Evolutionary conservation across 2,113 vertebrate species (phyloP).

Genomic region (Pleuronectes platessa): DNA sequence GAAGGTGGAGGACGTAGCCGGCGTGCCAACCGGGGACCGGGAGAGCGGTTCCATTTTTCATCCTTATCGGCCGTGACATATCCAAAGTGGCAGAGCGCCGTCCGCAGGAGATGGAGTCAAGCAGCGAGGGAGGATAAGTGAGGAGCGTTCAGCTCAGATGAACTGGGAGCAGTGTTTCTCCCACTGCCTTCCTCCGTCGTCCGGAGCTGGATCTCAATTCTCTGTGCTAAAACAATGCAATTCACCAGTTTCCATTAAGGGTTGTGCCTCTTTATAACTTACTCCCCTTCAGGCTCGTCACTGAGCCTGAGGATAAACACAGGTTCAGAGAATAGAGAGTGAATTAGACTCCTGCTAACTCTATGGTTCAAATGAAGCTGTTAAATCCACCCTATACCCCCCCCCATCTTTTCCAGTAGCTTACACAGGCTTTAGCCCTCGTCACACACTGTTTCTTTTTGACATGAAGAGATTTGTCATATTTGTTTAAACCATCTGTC

Average conservation of each 20-base stretch:
- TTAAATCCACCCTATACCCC: too few relatives aligned
- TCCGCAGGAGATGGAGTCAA: slow-evolving; percentile 41
- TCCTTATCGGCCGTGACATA: slow-evolving; percentile 90
- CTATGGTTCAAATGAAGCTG: slow-evolving; percentile 21
- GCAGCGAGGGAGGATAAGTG: slow-evolving; percentile 20
- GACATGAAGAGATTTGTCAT: too few relatives aligned
- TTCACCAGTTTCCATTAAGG: slow-evolving; percentile 47
- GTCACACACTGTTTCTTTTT: too few relatives aligned
- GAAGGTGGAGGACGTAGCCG: slow-evolving; percentile 67
- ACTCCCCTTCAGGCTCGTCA: not conserved
- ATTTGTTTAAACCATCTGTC: slow-evolving; percentile 39
- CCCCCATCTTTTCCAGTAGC: too few relatives aligned
- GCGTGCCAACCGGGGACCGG: slow-evolving; percentile 63
- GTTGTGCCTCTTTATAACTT: slow-evolving; percentile 11
- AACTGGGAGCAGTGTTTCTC: slow-evolving; percentile 43
- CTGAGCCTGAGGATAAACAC: slow-evolving; percentile 24
- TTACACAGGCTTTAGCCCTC: not conserved
- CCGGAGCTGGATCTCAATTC: slow-evolving; percentile 45
- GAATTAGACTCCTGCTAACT: not conserved
- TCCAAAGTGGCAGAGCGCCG: slow-evolving; percentile 84
- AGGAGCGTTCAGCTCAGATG: slow-evolving; percentile 42
- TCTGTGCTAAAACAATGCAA: slow-evolving; percentile 67
- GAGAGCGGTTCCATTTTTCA: slow-evolving; percentile 89
- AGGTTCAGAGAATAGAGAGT: slow-evolving; percentile 9
- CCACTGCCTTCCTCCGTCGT: slow-evolving; percentile 35